A percentile compares a stretch with the other conserved stretches of the same genome.
Evolutionary conservation across 2,797 vertebrate species (phyloP).

Genomic region (Falco concolor): DNA sequence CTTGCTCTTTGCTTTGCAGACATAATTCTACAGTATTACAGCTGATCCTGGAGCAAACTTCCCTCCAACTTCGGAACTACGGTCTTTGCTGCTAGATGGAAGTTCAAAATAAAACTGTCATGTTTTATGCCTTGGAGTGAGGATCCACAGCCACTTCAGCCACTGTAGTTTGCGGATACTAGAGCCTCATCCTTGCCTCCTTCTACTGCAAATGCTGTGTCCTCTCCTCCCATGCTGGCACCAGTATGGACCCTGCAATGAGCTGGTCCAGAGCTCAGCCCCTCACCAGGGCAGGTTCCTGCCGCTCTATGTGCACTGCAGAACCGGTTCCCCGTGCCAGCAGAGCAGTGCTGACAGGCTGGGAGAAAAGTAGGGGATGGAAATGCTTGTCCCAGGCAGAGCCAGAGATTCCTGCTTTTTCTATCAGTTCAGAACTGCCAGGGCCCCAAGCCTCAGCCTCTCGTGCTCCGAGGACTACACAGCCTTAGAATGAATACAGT

Average conservation of each 20-base stretch:
- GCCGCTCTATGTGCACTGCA: not conserved
- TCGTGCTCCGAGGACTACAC: not conserved
- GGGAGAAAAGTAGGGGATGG: not conserved
- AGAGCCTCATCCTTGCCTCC: not conserved
- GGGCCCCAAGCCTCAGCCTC: not conserved
- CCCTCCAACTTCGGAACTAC: not conserved
- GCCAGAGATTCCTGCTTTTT: not conserved
- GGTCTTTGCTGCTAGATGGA: not conserved
- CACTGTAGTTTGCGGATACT: not conserved
- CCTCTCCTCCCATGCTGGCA: not conserved
- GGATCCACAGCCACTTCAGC: not conserved
- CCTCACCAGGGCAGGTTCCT: not conserved
- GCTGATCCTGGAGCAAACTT: not conserved
- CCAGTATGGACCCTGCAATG: fast-evolving
- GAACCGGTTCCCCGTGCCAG: not conserved
- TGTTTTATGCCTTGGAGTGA: not conserved
- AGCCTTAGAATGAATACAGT: not conserved
- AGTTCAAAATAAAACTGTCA: not conserved
- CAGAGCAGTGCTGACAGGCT: not conserved
- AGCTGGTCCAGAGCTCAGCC: not conserved
- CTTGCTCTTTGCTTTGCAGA: not conserved
- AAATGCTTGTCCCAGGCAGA: not conserved
- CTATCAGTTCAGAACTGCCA: not conserved
- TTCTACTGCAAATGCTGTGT: not conserved
- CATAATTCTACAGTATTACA: not conserved